A percentile compares a stretch with the other conserved stretches of the same genome.
These are phyloP conservation scores for Notarius lentiginosus DNA, from an alignment of 2,113 vertebrate species.

Conservation along the genomic window DNA sequence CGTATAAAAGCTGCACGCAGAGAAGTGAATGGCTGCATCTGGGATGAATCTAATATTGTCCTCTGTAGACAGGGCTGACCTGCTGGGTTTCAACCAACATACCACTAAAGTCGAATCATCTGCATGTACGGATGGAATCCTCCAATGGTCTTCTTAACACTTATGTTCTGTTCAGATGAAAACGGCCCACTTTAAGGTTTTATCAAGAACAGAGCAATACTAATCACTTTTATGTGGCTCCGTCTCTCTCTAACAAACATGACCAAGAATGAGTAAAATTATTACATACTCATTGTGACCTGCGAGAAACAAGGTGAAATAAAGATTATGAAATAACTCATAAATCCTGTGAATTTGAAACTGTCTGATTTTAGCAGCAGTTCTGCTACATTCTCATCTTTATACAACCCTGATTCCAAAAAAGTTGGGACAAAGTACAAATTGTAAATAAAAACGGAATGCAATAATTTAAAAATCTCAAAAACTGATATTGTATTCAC, in stretches of 20 bases:
- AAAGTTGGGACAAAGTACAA: too few relatives aligned
- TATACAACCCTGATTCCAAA: background rate
- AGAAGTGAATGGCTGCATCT: conserved; percentile 54
- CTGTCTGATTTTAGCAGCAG: background rate
- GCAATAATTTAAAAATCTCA: too few relatives aligned
- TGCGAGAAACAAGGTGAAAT: background rate
- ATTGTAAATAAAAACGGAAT: too few relatives aligned
- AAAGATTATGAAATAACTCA: background rate
- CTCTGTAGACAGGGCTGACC: conserved; percentile 47
- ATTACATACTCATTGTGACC: background rate
- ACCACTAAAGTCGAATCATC: conserved; percentile 47
- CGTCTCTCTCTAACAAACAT: background rate
- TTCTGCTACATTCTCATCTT: background rate
- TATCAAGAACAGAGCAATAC: background rate
- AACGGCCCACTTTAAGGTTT: background rate
- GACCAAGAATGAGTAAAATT: background rate
- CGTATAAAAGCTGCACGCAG: conserved; percentile 54
- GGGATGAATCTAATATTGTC: conserved; percentile 56
- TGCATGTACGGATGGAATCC: conserved; percentile 35
- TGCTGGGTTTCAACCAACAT: conserved; percentile 53
- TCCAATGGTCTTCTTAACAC: conserved; percentile 21
- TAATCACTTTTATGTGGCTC: background rate
- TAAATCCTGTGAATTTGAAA: background rate
- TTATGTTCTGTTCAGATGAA: background rate
- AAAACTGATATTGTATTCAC: too few relatives aligned